A percentile compares a stretch with the other conserved stretches of the same genome.
Evolutionary conservation across 92 coral and sea anemone genomes (phyloP).

Genomic region (Palythoa heliodiscus): DNA sequence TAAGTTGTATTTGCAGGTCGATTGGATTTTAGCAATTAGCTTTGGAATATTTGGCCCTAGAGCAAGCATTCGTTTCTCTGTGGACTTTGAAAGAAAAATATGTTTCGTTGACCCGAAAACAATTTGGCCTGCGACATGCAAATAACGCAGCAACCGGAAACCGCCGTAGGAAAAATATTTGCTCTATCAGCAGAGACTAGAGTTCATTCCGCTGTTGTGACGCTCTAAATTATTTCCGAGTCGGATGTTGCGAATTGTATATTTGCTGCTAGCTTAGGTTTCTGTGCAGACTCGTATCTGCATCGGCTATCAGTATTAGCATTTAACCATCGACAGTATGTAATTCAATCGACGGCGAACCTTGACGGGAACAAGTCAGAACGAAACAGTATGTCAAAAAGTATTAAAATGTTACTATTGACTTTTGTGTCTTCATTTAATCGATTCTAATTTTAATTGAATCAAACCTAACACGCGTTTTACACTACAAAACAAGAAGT

Average conservation of each 20-base stretch:
- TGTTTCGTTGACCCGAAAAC: background rate
- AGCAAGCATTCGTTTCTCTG: background rate
- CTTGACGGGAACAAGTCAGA: background rate
- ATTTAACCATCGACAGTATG: background rate
- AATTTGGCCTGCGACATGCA: background rate
- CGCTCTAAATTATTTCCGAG: conserved; percentile 8
- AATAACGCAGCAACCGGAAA: conserved; percentile 20
- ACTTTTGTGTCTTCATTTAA: background rate
- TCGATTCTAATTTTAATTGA: background rate
- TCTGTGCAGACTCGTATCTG: background rate
- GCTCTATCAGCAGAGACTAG: background rate
- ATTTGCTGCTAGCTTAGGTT: background rate
- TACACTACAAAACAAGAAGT: background rate
- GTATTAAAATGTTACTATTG: background rate
- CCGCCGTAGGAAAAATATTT: conserved; percentile 5
- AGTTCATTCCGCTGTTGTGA: conserved; percentile 31
- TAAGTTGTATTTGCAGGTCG: background rate
- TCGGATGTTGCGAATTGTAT: conserved; percentile 21
- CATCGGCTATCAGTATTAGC: background rate
- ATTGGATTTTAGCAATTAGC: background rate
- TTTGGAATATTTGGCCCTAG: background rate
- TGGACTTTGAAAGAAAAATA: background rate
- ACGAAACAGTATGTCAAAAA: background rate
- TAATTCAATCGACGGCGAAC: background rate
- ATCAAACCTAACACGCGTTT: background rate